Percentiles rank a stretch among this genome's conserved stretches.
Conservation (phyloP, 2,113 vertebrate species). For the Mesitornis unicolor region DNA sequence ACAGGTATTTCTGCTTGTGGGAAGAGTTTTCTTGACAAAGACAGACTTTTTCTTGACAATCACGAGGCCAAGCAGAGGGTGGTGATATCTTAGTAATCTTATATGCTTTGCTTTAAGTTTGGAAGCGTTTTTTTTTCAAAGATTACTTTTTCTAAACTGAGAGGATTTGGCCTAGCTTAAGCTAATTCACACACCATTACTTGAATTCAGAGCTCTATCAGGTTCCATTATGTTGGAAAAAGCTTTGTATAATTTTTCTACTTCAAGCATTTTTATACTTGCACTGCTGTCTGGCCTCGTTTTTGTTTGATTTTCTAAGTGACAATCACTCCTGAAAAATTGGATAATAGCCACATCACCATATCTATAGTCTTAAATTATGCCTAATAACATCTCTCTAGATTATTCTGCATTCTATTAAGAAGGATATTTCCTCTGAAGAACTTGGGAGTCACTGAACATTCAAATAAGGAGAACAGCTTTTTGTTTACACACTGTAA, state of each 20-base stretch:
- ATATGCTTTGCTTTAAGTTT: not conserved
- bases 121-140: not conserved
- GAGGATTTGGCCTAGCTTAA: not conserved
- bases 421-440: not conserved
- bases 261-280: not conserved
- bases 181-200: not conserved
- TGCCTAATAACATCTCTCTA: not conserved
- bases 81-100: not conserved
- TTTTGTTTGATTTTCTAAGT: not conserved
- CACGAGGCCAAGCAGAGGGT: not conserved
- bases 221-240: not conserved
- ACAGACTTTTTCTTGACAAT: not conserved
- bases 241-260: not conserved
- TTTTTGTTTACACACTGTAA: not conserved
- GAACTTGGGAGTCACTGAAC: not conserved
- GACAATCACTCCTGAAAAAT: not conserved
- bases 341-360: not conserved
- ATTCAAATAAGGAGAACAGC: not conserved
- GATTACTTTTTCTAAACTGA: not conserved
- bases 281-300: not conserved
- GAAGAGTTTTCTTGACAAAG: not conserved
- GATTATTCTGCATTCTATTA: not conserved
- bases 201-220: not conserved
- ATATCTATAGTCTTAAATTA: not conserved
- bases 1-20: not conserved